A percentile compares a stretch with the other conserved stretches of the same genome.
phyloP scores from a whole-genome alignment of 2,797 vertebrate genomes.

The Micrastur ruficollis region DNA sequence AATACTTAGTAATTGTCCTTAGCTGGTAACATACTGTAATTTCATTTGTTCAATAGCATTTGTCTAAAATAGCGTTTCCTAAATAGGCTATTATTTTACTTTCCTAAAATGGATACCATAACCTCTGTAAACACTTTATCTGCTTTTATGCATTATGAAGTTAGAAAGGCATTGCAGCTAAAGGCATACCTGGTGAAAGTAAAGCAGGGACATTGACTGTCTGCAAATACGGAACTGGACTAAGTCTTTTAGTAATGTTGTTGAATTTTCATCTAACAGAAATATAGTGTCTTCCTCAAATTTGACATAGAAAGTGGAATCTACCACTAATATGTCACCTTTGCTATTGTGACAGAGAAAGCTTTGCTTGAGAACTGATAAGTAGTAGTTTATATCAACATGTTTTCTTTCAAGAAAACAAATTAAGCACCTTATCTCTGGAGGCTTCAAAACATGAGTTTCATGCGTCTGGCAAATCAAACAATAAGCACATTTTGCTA shows the following conservation, averaged over 20 bases:
- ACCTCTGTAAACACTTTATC: not conserved
- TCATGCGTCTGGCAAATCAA: not conserved
- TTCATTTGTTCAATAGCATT: not conserved
- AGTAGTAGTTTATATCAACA: not conserved
- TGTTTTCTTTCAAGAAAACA: not conserved
- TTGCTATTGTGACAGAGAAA: not conserved
- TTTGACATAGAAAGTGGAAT: not conserved
- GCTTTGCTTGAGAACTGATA: not conserved
- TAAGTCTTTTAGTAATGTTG: not conserved
- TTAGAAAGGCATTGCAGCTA: not conserved
- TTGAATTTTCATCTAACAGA: not conserved
- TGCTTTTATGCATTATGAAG: not conserved
- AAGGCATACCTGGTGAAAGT: not conserved
- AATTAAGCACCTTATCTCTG: not conserved
- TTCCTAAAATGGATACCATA: not conserved
- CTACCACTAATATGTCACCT: not conserved
- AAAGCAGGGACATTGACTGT: not conserved
- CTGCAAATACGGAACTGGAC: not conserved
- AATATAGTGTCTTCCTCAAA: not conserved
- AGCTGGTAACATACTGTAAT: constrained; percentile 28
- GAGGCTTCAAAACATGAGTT: not conserved
- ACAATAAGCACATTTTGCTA: not conserved
- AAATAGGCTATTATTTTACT: not conserved
- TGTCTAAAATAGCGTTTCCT: not conserved
- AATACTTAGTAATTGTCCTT: constrained; percentile 48